Evolutionary conservation across 2,797 vertebrate species (phyloP), one percentile per base, ranked within the genome.

Genomic region (Centropyge bicolor): DNA sequence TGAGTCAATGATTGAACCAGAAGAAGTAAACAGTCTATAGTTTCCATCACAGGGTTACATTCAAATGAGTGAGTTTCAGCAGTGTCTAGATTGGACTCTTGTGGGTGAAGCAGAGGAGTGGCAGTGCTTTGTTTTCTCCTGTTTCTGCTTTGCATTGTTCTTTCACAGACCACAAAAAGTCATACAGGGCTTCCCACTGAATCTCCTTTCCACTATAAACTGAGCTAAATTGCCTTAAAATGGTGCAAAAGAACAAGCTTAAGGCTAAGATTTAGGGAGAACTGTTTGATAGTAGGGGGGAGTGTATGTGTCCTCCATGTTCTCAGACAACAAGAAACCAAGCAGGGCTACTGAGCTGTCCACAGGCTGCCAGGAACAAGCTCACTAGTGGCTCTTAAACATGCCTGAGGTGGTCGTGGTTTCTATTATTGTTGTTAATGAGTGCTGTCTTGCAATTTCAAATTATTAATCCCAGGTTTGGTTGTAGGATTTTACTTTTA

Each of bases 1-100:
- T 80, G 76, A 80, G 41, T 83, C 74, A 82, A 41, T 70, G 10
- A 31, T 9, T 4, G 8, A 20, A 54, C 36, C 24, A 35, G 22
- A 48, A 22, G 41, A 68, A 69, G 59, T 59, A 64, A 57, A 56
- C 51, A 12, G 31, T 45, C 24, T 13, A 22, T 7, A 40, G n/a
- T 56, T 81, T 46, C 20, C 59, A 16, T 49, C 19, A 8, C n/a
- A 40, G n/a, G 27, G 24, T 65, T 24, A 38, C 45, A 31, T 61
- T 7, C 11, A 74, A 65, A 40, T 35, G 35, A 57, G 14, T 7
- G 20, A 49, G 22, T 70, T 56, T 76, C 17, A 49, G 19, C 35
- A 35, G 16, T 4, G 20, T 27, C 36, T 17, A 3, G 24, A 49
- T 38, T 78, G 31, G 31, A 20, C 65, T 31, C 2, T 24, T 0